Base-by-base conservation (phyloP, 2,113 vertebrate genomes). In the Syngnathus floridae region DNA sequence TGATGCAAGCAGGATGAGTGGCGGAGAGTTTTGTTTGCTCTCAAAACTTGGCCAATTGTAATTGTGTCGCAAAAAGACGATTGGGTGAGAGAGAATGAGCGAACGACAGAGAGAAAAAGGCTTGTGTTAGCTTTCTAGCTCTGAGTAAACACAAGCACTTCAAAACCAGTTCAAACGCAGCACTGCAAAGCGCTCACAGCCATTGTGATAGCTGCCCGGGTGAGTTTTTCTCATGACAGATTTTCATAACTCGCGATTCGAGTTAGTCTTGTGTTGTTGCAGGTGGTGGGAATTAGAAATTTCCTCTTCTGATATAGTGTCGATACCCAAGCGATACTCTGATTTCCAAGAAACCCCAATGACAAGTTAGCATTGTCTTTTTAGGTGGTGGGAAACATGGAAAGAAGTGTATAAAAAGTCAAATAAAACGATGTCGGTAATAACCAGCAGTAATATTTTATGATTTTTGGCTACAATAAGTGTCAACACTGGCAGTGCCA, bases 1-100 rank as follows among this genome's bases (percentile, higher is more conserved):
- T 90, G 89, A 90, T 88, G 84, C 79, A 90, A 91, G 85, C 90
- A 90, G 90, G 91, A 92, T 88, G 81, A 86, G 83, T 61, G 40
- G 62, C 54, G 4, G 78, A 71, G 9, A 10, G 21, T 70, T 70
- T 74, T 90, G 89, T 91, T 92, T 92, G 88, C 83, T 90, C 79
- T 85, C 13, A 71, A 78, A 82, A 79, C 86, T 76, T 81, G 77
- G 81, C 79, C 77, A 71, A 79, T 88, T 21, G 81, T 78, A 71
- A 80, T 76, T 85, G 77, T 72, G 77, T 82, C 72, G 82, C 82
- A 84, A 80, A 57, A 9, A 57, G 22, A 54, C 21, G 7, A 21
- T 22, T 1, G 17, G 9, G 19, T 21, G 17, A n/a, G 48, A 51
- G n/a, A 3, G 48, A 51, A 19, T 10, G 48, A 7, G 52, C 31